Evolutionary conservation across 2,113 vertebrate species (phyloP), one percentile per base, ranked within the genome.

Genomic region (Megalops atlanticus): DNA sequence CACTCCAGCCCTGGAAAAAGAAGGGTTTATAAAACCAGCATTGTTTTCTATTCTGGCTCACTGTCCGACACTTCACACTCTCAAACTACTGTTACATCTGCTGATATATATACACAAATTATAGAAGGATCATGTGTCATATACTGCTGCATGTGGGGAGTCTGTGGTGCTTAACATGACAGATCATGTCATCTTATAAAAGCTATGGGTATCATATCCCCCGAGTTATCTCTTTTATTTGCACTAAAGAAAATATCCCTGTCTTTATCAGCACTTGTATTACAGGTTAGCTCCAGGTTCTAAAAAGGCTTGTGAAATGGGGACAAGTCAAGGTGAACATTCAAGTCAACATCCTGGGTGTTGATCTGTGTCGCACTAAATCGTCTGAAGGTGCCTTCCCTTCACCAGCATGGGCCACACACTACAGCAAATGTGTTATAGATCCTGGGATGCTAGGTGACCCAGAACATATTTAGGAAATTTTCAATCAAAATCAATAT

Each of bases 11-110:
- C 54, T 54, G 7, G 15, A 36, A 31, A 47, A 79, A 79, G n/a
- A 72, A 72, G 64, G 78, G 47, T 71, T 47, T 72, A 79, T 79
- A 72, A 72, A 36, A 36, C 49, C 64, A 47, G 49, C 78, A 49
- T 36, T 18, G 18, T n/a, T 79, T 39, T 68, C 70, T 47, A 18
- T 80, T 74, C 54, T 24, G 18, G 8, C 54, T 35, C 2, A 33
- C 45, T 69, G 58, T 49, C 18, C 1, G 49, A 35, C 31, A 18
- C 1, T 47, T 15, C n/a, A 5, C 15, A 31, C 27, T 16, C 74
- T 49, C 16, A 4, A 4, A 14, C 3, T 18, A 18, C 74, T 33
- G 18, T 47, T 49, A 45, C 11, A 16, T 3, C 41, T n/a, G 21
- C 43, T 45, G 43, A 71, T 71, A 21, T 21, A 33, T 49, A 58